Percentiles rank a stretch among this genome's conserved stretches.
Conservation (phyloP, 2,888 invertebrate genomes). For the Molorchus minor region DNA sequence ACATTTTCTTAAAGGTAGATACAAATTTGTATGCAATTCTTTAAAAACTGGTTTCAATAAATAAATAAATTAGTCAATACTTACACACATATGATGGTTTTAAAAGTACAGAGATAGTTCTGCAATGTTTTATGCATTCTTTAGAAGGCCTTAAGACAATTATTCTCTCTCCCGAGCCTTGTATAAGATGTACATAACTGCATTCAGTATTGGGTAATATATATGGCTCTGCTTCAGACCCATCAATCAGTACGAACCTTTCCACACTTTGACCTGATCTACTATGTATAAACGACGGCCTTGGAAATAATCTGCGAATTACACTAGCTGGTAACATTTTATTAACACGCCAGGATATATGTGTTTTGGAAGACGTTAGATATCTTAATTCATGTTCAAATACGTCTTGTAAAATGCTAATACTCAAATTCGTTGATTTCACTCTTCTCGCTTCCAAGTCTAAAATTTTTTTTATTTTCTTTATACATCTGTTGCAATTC, state of each 20-base stretch:
- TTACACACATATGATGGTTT: conserved; percentile 80
- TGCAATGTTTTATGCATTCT: conserved; percentile 79
- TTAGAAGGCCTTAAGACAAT: conserved; percentile 79
- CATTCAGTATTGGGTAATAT: conserved; percentile 83
- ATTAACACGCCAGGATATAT: conserved; percentile 70
- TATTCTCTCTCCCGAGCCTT: conserved; percentile 74
- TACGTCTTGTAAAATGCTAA: conserved; percentile 49
- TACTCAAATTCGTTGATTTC: conserved; percentile 53
- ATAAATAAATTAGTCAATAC: too few relatives aligned
- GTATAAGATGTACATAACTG: conserved; percentile 79
- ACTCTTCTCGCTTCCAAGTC: conserved; percentile 72
- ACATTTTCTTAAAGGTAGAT: too few relatives aligned
- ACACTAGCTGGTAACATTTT: conserved; percentile 78
- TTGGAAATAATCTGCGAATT: conserved; percentile 76
- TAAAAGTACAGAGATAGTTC: conserved; percentile 75
- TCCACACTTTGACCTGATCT: conserved; percentile 81
- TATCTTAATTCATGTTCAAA: conserved; percentile 37
- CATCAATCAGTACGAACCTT: conserved; percentile 76
- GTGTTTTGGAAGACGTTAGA: conserved; percentile 49
- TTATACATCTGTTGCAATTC: conserved; percentile 69
- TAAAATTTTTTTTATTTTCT: conserved; percentile 69
- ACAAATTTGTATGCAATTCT: too few relatives aligned
- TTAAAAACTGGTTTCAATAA: too few relatives aligned
- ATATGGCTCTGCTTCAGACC: conserved; percentile 72
- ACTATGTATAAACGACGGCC: conserved; percentile 70